Percentiles rank a stretch among this genome's conserved stretches.
These are phyloP conservation scores for Cancer borealis DNA, from an alignment of 2,888 invertebrate genomes.

Conservation along the genomic window DNA sequence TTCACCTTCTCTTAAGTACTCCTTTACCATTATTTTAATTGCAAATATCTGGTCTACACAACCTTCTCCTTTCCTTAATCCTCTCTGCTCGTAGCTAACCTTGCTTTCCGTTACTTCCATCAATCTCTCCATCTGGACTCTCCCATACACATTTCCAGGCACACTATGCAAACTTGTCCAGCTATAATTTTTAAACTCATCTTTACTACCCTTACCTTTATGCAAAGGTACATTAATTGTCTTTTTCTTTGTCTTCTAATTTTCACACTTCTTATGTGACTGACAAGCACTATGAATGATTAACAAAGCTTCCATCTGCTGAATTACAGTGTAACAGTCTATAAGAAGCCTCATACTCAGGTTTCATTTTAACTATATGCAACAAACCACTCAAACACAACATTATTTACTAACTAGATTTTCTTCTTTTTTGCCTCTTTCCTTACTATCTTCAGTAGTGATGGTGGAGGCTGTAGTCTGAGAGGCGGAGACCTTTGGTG, in stretches of 20 bases:
- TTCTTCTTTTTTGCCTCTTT: conserved; percentile 36
- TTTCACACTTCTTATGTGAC: conserved; percentile 24
- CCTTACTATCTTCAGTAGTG: background rate
- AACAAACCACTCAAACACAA: background rate
- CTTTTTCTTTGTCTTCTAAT: background rate
- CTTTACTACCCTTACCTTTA: too few relatives aligned
- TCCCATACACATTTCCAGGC: too few relatives aligned
- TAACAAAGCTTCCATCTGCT: background rate
- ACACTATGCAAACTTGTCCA: too few relatives aligned
- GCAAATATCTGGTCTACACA: too few relatives aligned
- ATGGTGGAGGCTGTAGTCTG: conserved; percentile 29
- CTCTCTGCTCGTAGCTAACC: too few relatives aligned
- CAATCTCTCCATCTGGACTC: too few relatives aligned
- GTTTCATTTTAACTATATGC: background rate
- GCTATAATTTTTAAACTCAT: too few relatives aligned
- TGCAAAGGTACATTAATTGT: too few relatives aligned
- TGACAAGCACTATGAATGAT: background rate
- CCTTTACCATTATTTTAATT: too few relatives aligned
- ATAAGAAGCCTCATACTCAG: background rate
- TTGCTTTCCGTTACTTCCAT: too few relatives aligned
- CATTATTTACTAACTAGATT: conserved; percentile 38
- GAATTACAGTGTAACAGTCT: background rate
- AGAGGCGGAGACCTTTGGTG: conserved; percentile 68
- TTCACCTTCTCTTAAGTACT: too few relatives aligned
- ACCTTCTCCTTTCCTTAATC: too few relatives aligned